phyloP scores from a whole-genome alignment of 2,797 vertebrate genomes.

The Muraenolepis orangiensis region DNA sequence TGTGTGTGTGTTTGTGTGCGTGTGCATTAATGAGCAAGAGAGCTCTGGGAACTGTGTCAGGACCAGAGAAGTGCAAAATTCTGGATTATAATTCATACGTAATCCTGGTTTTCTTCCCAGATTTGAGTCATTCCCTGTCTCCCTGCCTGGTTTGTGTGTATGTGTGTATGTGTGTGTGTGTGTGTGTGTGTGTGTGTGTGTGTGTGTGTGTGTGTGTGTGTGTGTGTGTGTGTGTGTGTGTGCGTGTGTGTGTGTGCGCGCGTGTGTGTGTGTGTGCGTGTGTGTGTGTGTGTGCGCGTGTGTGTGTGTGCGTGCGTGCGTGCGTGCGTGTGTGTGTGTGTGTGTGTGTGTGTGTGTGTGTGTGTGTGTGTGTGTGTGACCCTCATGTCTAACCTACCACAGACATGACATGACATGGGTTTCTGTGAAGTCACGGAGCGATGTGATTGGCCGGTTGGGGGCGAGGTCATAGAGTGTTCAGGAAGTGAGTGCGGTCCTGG shows the following conservation, averaged over 20 bases:
- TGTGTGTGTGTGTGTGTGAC: neutral
- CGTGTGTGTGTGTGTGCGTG: neutral
- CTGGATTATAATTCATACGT: constrained; percentile 52
- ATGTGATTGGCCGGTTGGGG: neutral
- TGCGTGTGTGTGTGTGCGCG: too few relatives aligned
- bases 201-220: neutral
- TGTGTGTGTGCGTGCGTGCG: too few relatives aligned
- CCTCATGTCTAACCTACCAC: neutral
- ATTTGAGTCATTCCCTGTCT: neutral
- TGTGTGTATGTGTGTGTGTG: neutral
- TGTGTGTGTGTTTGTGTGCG: neutral
- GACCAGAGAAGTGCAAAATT: constrained; percentile 44
- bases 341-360: neutral
- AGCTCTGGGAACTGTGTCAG: constrained; percentile 27
- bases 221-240: neutral
- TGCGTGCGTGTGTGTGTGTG: neutral
- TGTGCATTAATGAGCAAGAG: neutral
- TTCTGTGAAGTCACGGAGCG: neutral
- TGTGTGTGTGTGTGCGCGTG: neutral
- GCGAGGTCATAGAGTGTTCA: neutral
- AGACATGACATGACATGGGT: constrained; percentile 15
- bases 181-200: neutral
- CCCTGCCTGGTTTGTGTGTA: neutral
- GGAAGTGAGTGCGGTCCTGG: neutral
- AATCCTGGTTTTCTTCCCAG: constrained; percentile 36